phyloP scores from a whole-genome alignment of 2,888 invertebrate genomes.

The Criorhina ranunculi region DNA sequence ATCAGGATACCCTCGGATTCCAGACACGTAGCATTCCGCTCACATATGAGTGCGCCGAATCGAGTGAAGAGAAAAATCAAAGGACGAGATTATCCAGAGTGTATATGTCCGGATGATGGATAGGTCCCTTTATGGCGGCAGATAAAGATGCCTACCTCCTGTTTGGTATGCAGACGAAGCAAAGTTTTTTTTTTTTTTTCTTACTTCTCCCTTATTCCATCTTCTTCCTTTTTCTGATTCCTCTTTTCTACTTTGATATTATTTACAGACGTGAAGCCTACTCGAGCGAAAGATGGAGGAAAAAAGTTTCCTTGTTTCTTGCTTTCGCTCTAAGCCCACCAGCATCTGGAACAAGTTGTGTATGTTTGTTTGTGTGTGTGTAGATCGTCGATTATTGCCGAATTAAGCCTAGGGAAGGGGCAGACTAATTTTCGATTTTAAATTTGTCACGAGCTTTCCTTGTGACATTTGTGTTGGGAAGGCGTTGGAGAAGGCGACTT shows the following conservation, averaged over 20 bases:
- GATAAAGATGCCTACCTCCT: constrained; percentile 64
- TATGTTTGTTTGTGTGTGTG: constrained; percentile 5
- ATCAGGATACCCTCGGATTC: constrained; percentile 72
- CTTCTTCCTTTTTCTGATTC: constrained; percentile 5
- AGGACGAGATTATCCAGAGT: constrained; percentile 64
- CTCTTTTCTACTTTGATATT: constrained; percentile 59
- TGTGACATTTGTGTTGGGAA: too few species aligned
- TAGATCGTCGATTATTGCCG: constrained; percentile 42
- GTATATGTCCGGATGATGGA: constrained; percentile 59
- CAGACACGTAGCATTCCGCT: constrained; percentile 72
- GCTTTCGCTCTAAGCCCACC: constrained; percentile 14
- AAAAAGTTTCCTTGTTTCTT: constrained; percentile 27
- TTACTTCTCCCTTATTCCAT: too few species aligned
- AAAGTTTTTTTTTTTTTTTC: constrained; percentile 15
- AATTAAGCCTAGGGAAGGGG: constrained; percentile 18
- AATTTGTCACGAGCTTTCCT: constrained; percentile 1
- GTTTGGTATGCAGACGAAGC: constrained; percentile 70
- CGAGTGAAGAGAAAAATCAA: constrained; percentile 72
- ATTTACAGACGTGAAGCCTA: constrained; percentile 69
- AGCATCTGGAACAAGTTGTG: constrained; percentile 9
- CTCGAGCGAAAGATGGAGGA: constrained; percentile 66
- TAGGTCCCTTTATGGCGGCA: constrained; percentile 71
- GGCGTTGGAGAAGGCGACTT: too few species aligned
- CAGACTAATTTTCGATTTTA: background rate
- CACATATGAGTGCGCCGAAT: constrained; percentile 62